Conservation (phyloP, 2,797 vertebrate species). For the Chaetodon trifasciatus region DNA sequence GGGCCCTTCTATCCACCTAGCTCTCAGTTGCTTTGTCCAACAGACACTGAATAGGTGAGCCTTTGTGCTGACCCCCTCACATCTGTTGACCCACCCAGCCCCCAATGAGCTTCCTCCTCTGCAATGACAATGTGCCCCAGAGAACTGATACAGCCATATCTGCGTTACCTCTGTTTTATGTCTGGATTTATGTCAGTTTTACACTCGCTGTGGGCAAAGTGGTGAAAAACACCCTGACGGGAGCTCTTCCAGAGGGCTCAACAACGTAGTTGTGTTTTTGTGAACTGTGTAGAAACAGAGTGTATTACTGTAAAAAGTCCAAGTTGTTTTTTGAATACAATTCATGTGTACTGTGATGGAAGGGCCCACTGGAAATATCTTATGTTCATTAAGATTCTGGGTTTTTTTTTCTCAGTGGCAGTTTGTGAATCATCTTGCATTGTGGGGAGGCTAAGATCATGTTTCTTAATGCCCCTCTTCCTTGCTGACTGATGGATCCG, state of each 20-base stretch:
- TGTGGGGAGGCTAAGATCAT: slow-evolving; percentile 71
- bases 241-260: slow-evolving; percentile 48
- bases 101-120: slow-evolving; percentile 78
- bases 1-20: slow-evolving; percentile 80
- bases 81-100: slow-evolving; percentile 86
- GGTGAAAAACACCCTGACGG: slow-evolving; percentile 39
- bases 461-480: slow-evolving; percentile 77
- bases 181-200: slow-evolving; percentile 67
- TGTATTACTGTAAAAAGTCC: slow-evolving; percentile 28
- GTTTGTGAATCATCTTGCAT: slow-evolving; percentile 74
- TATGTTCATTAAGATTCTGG: slow-evolving; percentile 76
- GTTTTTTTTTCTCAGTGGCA: slow-evolving; percentile 53
- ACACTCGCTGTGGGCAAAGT: slow-evolving; percentile 50
- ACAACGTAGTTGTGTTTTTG: slow-evolving; percentile 53
- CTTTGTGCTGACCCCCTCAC: slow-evolving; percentile 87
- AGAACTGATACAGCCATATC: slow-evolving; percentile 81
- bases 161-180: slow-evolving; percentile 72
- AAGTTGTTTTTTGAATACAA: slow-evolving; percentile 11
- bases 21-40: slow-evolving; percentile 84
- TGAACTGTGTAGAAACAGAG: slow-evolving; percentile 35
- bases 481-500: slow-evolving; percentile 72
- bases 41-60: slow-evolving; percentile 88
- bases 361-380: slow-evolving; percentile 67
- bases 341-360: slow-evolving; percentile 45
- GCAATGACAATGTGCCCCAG: slow-evolving; percentile 77